phyloP scores from a whole-genome alignment of 2,113 vertebrate genomes.

The Brachyistius frenatus region DNA sequence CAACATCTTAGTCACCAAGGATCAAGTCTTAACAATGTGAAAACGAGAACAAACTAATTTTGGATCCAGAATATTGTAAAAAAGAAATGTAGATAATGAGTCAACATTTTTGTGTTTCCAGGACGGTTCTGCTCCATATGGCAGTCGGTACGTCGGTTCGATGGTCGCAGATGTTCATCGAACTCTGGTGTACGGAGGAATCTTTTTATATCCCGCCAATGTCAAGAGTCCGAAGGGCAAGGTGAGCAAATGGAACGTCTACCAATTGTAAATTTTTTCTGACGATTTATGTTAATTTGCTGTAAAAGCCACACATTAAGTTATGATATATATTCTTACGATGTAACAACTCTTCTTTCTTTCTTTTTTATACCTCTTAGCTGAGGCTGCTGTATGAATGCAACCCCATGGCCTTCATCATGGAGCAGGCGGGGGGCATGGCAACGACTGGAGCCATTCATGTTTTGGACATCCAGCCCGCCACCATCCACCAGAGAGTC shows the following conservation, averaged over 20 bases:
- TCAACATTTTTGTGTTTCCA: slow-evolving; percentile 57
- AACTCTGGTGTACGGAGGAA: slow-evolving; percentile 96
- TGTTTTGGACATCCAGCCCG: slow-evolving; percentile 92
- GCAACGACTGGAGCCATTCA: slow-evolving; percentile 91
- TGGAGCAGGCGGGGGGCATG: slow-evolving; percentile 96
- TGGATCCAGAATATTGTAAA: background rate
- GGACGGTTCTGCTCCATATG: slow-evolving; percentile 93
- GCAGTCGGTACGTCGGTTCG: slow-evolving; percentile 94
- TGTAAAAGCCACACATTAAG: background rate
- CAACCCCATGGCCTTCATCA: slow-evolving; percentile 97
- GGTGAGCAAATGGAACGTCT: slow-evolving; percentile 79
- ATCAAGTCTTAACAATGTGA: no score
- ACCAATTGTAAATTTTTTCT: background rate
- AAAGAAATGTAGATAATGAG: background rate
- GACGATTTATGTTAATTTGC: background rate
- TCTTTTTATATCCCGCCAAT: slow-evolving; percentile 97
- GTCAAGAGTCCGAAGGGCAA: slow-evolving; percentile 95
- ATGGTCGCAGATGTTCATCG: slow-evolving; percentile 98
- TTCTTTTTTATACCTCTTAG: slow-evolving; percentile 74
- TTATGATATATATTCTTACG: background rate
- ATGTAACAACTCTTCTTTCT: background rate
- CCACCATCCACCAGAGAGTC: slow-evolving; percentile 92
- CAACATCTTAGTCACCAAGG: background rate
- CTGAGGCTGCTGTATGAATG: slow-evolving; percentile 95
- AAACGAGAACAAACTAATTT: background rate